A percentile compares a stretch with the other conserved stretches of the same genome.
These are phyloP conservation scores for Apodemus sylvaticus DNA, from an alignment of 2,113 vertebrate species.

Conservation along the genomic window DNA sequence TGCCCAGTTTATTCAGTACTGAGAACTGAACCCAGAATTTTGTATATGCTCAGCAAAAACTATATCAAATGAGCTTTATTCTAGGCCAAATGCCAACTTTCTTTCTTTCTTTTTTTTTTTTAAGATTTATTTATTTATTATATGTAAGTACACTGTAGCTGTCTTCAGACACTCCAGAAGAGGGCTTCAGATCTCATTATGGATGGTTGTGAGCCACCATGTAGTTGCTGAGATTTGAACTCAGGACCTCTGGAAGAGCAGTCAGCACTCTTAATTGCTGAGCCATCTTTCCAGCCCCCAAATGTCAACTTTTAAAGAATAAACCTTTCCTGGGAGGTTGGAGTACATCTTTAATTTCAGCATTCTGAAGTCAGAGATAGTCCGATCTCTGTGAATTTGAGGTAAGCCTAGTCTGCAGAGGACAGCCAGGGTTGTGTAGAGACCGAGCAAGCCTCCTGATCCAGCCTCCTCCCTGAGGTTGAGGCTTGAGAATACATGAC, in stretches of 20 bases:
- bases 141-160: no score
- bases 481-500: neutral
- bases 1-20: neutral
- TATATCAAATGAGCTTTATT: neutral
- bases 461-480: neutral
- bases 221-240: no score
- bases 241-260: no score
- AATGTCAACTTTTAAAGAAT: neutral
- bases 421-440: neutral
- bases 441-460: neutral
- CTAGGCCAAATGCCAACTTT: neutral
- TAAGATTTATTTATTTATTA: no score
- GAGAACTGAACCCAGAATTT: neutral
- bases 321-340: neutral
- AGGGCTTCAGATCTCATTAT: no score
- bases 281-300: neutral
- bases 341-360: neutral
- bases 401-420: neutral
- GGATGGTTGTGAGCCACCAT: no score
- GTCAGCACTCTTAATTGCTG: no score
- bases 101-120: no score
- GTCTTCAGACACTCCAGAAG: no score
- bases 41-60: neutral
- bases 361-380: neutral
- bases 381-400: neutral